Evolutionary conservation across 2,888 invertebrate genomes (phyloP), one percentile per base, ranked within the genome.

Genomic region (Tridacna crocea): DNA sequence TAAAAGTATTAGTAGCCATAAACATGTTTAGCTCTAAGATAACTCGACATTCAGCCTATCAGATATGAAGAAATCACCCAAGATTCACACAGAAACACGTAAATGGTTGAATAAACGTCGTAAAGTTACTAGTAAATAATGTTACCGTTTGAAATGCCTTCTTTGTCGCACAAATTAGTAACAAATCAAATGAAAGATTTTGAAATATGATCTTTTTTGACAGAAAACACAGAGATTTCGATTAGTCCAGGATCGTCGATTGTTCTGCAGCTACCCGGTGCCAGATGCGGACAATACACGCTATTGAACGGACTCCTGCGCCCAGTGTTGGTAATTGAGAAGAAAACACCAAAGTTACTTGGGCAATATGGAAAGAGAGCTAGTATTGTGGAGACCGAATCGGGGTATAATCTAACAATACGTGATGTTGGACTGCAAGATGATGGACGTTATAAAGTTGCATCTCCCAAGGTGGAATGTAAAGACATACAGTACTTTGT

Each of bases 201-300:
- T 55, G 55, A 55, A 19, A 19, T 19, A 55, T 55, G 17, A 6
- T 19, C 60, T 60, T 15, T 22, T 36, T 60, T 46, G 13, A 3
- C 61, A 73, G 61, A 58, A 36, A 46, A 8, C 4, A 58, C 36
- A 27, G 17, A 73, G 60, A 36, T 73, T 36, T 27, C 36, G 27
- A 60, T 61, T 27, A 36, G 60, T 22, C 73, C 24, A 60, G 60
- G 61, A 58, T n/a, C 73, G 27, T 22, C 73, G 24, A 47, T 70
- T 24, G 26, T 70, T 70, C 51, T 70, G 22, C 48, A 26, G 70
- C 26, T 70, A 51, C 70, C 70, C 10, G 70, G 70, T 19, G 60
- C 46, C 36, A 68, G 68, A n/a, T 83, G 83, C 27, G 83, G 83
- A 26, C 79, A 79, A 48, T 83, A 72, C 61, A 77, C 83, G 2